phyloP scores from a whole-genome alignment of 1,140 invertebrate species.

The Hyles euphorbiae region DNA sequence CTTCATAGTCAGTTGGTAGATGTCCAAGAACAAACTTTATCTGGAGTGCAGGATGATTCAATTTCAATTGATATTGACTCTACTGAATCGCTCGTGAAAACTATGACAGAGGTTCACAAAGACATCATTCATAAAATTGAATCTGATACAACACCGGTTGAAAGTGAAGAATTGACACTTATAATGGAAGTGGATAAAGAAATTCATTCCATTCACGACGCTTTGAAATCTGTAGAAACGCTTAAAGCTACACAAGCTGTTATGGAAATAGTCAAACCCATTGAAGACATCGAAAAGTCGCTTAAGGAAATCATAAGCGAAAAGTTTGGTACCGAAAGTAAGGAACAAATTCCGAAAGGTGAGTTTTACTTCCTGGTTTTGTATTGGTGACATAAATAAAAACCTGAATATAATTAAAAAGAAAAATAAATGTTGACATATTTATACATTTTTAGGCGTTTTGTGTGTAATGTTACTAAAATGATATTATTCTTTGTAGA shows the following conservation, averaged over 20 bases:
- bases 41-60: slow-evolving; percentile 31
- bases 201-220: slow-evolving; percentile 40
- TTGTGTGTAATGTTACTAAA: too few relatives aligned
- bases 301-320: slow-evolving; percentile 25
- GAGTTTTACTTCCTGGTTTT: slow-evolving; percentile 17
- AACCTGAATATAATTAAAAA: neutral
- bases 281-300: slow-evolving; percentile 36
- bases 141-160: slow-evolving; percentile 17
- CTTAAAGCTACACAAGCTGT: slow-evolving; percentile 16
- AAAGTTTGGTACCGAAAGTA: slow-evolving; percentile 9
- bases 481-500: slow-evolving; percentile 28
- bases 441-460: too few relatives aligned
- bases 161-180: slow-evolving; percentile 33
- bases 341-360: slow-evolving; percentile 30
- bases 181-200: slow-evolving; percentile 42
- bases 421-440: too few relatives aligned
- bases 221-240: slow-evolving; percentile 28
- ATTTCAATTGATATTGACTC: slow-evolving; percentile 39
- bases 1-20: slow-evolving; percentile 34
- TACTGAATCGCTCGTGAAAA: slow-evolving; percentile 38
- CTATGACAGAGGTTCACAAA: slow-evolving; percentile 36
- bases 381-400: neutral
- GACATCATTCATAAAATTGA: slow-evolving; percentile 31
- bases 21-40: slow-evolving; percentile 36
- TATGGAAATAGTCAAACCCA: slow-evolving; percentile 29